Conservation (phyloP, 2,888 invertebrate species). For the Drosophila pseudotakahashii region DNA sequence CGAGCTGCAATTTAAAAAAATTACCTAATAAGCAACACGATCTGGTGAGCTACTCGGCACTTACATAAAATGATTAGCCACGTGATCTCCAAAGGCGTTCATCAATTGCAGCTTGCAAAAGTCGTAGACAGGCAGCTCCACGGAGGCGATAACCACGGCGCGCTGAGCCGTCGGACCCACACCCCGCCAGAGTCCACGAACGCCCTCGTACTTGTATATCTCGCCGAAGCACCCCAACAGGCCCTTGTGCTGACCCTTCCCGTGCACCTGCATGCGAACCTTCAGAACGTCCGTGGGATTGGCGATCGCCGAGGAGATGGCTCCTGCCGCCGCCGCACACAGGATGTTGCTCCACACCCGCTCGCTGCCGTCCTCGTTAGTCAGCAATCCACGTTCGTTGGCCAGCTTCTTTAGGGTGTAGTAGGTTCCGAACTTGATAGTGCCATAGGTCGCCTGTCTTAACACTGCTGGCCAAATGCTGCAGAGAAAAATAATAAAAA, state of each 20-base stretch:
- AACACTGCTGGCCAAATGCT: slow-evolving; percentile 97
- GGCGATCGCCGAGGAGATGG: slow-evolving; percentile 96
- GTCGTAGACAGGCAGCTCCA: slow-evolving; percentile 97
- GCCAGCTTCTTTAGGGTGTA: slow-evolving; percentile 92
- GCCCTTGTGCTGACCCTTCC: slow-evolving; percentile 86
- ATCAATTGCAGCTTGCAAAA: slow-evolving; percentile 91
- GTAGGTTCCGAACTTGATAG: slow-evolving; percentile 98
- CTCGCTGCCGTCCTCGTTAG: slow-evolving; percentile 85
- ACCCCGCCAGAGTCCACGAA: slow-evolving; percentile 95
- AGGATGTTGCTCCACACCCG: slow-evolving; percentile 89
- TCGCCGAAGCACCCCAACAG: slow-evolving; percentile 92
- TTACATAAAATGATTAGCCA: slow-evolving; percentile 94
- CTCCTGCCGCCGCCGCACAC: slow-evolving; percentile 90
- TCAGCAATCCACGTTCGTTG: slow-evolving; percentile 85
- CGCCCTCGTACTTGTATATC: slow-evolving; percentile 93
- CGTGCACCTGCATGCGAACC: slow-evolving; percentile 94
- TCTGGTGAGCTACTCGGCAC: slow-evolving; percentile 19
- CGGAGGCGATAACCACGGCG: slow-evolving; percentile 96
- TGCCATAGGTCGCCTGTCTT: slow-evolving; percentile 97
- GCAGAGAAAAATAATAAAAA: slow-evolving; percentile 1
- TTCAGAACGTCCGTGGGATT: slow-evolving; percentile 98
- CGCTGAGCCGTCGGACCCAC: slow-evolving; percentile 96
- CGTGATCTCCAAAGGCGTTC: slow-evolving; percentile 90
- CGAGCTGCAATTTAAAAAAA: slow-evolving; percentile 86
- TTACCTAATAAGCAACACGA: background rate